These are phyloP conservation scores for Willisornis vidua DNA, from an alignment of 2,113 vertebrate genomes.

Conservation along the genomic window DNA sequence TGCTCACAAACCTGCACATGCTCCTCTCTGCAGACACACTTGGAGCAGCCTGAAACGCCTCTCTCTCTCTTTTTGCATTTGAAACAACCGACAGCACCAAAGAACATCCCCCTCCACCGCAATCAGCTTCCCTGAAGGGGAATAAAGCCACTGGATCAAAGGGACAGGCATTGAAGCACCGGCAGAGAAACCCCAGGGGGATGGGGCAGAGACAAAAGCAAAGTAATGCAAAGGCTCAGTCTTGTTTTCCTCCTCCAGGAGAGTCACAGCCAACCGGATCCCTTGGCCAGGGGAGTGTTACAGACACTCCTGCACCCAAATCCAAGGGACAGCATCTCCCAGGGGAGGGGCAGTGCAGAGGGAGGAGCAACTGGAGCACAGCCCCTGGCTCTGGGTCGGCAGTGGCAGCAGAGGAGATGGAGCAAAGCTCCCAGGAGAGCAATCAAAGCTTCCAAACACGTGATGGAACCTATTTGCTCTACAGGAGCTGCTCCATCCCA, in stretches of 20 bases:
- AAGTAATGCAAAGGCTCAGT: rapidly evolving
- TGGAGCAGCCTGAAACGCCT: background rate
- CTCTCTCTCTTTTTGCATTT: background rate
- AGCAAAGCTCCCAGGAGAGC: background rate
- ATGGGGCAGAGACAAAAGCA: background rate
- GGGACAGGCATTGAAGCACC: background rate
- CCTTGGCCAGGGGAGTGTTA: too few relatives aligned
- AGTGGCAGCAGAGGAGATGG: background rate
- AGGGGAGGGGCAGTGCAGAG: background rate
- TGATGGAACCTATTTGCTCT: background rate
- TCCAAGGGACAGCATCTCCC: background rate
- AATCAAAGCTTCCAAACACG: background rate
- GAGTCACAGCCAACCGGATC: background rate
- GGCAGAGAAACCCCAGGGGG: background rate
- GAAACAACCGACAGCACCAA: background rate
- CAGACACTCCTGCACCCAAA: background rate
- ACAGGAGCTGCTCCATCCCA: background rate
- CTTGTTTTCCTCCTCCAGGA: background rate
- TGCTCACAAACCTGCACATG: background rate
- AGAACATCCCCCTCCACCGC: background rate
- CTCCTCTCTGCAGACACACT: background rate
- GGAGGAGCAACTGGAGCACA: background rate
- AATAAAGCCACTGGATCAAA: background rate
- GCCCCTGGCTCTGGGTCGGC: too few relatives aligned
- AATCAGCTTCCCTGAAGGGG: background rate